Conservation (phyloP, 2,888 invertebrate species). For the Myathropa florea region DNA sequence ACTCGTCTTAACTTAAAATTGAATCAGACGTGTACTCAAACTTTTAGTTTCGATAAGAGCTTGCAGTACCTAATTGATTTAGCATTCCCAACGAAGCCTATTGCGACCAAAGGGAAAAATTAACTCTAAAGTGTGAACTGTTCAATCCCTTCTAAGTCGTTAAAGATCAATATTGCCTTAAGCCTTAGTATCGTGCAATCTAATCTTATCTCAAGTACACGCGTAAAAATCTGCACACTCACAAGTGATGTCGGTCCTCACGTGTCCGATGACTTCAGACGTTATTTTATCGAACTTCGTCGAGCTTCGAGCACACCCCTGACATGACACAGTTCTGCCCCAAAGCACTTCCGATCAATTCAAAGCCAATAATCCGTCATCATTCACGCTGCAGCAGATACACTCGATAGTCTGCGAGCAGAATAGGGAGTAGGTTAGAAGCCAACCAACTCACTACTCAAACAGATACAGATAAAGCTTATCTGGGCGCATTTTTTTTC, state of each 20-base stretch:
- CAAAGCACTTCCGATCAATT: not conserved
- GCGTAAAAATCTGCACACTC: not conserved
- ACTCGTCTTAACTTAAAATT: too few relatives aligned
- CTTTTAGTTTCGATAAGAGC: too few relatives aligned
- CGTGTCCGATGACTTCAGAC: not conserved
- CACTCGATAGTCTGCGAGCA: not conserved
- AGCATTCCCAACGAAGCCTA: too few relatives aligned
- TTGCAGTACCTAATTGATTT: too few relatives aligned
- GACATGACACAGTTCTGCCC: not conserved
- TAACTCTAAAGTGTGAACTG: not conserved
- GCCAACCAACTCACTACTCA: constrained; percentile 21
- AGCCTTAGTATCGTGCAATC: not conserved
- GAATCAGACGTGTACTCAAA: too few relatives aligned
- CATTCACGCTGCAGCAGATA: not conserved
- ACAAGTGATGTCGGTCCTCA: not conserved
- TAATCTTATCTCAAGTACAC: not conserved
- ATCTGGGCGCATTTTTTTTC: constrained; percentile 22
- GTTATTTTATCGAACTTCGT: not conserved
- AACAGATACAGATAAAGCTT: constrained; percentile 35
- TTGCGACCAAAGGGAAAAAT: too few relatives aligned
- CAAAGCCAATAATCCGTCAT: not conserved
- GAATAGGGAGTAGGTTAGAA: not conserved
- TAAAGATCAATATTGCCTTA: not conserved
- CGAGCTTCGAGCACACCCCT: not conserved
- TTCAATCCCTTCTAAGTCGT: not conserved